phyloP scores from a whole-genome alignment of 2,797 vertebrate species.

The Sebastes diploproa region DNA sequence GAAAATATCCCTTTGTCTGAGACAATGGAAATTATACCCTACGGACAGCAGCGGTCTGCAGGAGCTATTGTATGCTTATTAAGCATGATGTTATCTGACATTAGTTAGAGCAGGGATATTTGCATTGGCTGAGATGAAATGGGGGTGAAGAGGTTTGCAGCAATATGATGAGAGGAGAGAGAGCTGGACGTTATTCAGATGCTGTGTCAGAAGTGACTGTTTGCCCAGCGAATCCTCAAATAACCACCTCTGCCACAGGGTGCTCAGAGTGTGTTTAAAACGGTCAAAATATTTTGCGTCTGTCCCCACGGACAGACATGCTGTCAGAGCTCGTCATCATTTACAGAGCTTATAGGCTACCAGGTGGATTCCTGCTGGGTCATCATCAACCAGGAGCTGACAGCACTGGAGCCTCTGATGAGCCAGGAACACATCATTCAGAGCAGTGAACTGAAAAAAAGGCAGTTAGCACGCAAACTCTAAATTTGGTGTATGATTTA shows the following conservation, averaged over 20 bases:
- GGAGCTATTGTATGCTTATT: conserved; percentile 13
- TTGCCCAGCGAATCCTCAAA: conserved; percentile 48
- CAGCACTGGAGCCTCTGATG: conserved; percentile 40
- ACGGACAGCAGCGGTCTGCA: conserved; percentile 16
- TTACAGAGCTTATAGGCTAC: conserved; percentile 46
- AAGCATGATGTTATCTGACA: conserved; percentile 48
- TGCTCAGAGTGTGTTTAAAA: conserved; percentile 26
- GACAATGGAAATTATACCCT: conserved; percentile 46
- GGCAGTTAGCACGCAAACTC: not conserved
- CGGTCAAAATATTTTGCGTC: conserved; percentile 62
- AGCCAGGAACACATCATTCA: conserved; percentile 22
- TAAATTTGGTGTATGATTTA: not conserved
- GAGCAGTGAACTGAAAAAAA: not conserved
- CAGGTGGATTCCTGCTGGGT: conserved; percentile 37
- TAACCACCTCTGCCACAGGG: conserved; percentile 17
- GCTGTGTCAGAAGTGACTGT: conserved; percentile 34
- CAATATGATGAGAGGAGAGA: not conserved
- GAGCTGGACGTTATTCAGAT: conserved; percentile 20
- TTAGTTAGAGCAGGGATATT: conserved; percentile 35
- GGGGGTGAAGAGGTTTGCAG: conserved; percentile 1
- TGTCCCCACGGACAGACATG: conserved; percentile 53
- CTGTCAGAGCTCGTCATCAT: conserved; percentile 68
- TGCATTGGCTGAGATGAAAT: conserved; percentile 14
- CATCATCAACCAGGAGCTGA: conserved; percentile 45
- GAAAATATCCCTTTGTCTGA: conserved; percentile 36